phyloP scores from a whole-genome alignment of 2,113 vertebrate genomes.

The Syrrhaptes paradoxus region DNA sequence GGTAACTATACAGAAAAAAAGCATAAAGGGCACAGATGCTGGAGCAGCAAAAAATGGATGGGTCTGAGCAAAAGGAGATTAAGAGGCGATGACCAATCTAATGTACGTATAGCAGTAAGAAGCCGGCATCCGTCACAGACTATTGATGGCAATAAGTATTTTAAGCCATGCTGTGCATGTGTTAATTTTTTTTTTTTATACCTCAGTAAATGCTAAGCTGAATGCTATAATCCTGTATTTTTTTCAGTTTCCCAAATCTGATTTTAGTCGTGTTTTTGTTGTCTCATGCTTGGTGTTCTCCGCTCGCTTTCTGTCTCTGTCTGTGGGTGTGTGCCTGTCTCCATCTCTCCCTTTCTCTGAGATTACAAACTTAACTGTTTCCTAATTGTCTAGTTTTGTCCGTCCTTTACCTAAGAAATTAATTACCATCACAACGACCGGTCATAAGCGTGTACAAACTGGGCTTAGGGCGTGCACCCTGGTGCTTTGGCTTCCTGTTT shows the following conservation, averaged over 20 bases:
- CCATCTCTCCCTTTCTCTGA: neutral
- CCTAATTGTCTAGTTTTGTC: conserved; percentile 14
- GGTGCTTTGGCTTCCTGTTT: neutral
- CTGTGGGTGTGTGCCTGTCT: conserved; percentile 54
- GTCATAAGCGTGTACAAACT: neutral
- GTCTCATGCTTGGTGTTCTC: conserved; percentile 29
- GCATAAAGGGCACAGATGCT: conserved; percentile 65
- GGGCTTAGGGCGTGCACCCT: neutral
- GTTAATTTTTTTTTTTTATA: conserved; percentile 7
- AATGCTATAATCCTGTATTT: conserved; percentile 12
- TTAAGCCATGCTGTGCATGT: conserved; percentile 39
- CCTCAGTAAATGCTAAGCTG: conserved; percentile 36
- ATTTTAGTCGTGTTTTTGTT: conserved; percentile 34
- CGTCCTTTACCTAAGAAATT: neutral
- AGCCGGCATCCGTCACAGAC: conserved; percentile 37
- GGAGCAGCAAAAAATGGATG: conserved; percentile 68
- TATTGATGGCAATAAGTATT: conserved; percentile 61
- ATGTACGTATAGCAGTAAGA: conserved; percentile 56
- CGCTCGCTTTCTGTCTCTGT: neutral
- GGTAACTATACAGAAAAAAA: conserved; percentile 70
- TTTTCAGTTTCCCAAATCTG: conserved; percentile 52
- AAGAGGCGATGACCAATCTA: conserved; percentile 63
- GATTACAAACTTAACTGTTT: conserved; percentile 54
- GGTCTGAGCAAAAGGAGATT: conserved; percentile 69
- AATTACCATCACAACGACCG: neutral